phyloP scores from a whole-genome alignment of 2,113 vertebrate genomes.

The Ciconia stormi region DNA sequence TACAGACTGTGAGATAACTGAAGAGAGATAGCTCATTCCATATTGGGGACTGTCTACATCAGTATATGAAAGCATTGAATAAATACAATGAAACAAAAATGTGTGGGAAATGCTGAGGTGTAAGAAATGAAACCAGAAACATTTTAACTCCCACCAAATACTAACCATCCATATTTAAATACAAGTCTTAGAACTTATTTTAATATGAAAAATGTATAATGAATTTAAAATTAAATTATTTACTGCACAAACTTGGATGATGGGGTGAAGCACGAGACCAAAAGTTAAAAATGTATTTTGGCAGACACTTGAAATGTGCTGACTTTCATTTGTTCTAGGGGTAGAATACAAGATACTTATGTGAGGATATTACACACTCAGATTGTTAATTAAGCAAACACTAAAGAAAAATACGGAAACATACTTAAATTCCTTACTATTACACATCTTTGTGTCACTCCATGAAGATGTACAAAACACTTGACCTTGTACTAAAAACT shows the following conservation, averaged over 20 bases:
- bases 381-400: background rate
- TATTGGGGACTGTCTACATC: background rate
- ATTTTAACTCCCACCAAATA: background rate
- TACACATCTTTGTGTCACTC: background rate
- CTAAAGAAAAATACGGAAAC: background rate
- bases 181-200: background rate
- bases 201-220: background rate
- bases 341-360: background rate
- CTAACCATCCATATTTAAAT: background rate
- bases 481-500: background rate
- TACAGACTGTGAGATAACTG: background rate
- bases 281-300: background rate
- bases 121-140: background rate
- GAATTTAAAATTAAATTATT: background rate
- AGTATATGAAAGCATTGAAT: background rate
- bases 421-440: background rate
- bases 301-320: background rate
- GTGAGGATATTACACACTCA: background rate
- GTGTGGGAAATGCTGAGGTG: background rate
- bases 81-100: background rate
- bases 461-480: background rate
- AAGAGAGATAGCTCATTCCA: background rate
- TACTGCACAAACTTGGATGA: background rate
- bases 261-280: background rate
- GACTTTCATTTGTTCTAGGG: background rate